A percentile compares a stretch with the other conserved stretches of the same genome.
Evolutionary conservation across 2,888 invertebrate genomes (phyloP).

Genomic region (Meandrusa payeni): DNA sequence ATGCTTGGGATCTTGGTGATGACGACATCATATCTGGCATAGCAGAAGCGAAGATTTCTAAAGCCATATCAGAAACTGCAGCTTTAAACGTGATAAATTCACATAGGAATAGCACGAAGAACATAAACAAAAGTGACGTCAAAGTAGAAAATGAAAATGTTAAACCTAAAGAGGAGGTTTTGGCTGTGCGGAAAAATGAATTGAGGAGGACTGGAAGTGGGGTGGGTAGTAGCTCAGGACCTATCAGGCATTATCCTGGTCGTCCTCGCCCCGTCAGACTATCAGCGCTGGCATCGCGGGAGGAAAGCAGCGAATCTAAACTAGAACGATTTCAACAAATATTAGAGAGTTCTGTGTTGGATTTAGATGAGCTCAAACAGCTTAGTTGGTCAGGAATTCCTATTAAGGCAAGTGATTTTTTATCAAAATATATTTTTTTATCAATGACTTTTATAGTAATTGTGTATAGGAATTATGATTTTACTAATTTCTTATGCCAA

Average conservation of each 20-base stretch:
- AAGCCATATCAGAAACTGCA: constrained; percentile 92
- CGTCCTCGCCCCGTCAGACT: constrained; percentile 86
- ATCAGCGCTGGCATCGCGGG: constrained; percentile 78
- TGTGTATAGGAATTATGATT: too few relatives aligned
- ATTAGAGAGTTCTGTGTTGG: constrained; percentile 87
- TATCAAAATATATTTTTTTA: too few relatives aligned
- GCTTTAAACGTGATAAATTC: constrained; percentile 94
- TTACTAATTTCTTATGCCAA: too few relatives aligned
- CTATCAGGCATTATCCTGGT: constrained; percentile 84
- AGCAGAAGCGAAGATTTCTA: constrained; percentile 90
- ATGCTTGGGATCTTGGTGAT: constrained; percentile 98
- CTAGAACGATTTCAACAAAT: constrained; percentile 92
- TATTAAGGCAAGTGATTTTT: constrained; percentile 86
- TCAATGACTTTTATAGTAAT: too few relatives aligned
- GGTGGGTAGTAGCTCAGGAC: constrained; percentile 43
- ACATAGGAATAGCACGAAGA: constrained; percentile 83
- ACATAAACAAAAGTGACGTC: constrained; percentile 66
- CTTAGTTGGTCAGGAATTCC: constrained; percentile 99
- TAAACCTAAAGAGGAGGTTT: constrained; percentile 47
- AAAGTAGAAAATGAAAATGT: constrained; percentile 55
- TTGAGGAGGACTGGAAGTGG: constrained; percentile 47
- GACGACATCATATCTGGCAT: constrained; percentile 85
- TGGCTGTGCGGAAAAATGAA: constrained; percentile 58
- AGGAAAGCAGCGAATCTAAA: constrained; percentile 89
- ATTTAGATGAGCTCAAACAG: constrained; percentile 92